Percentiles rank a stretch among this genome's conserved stretches.
Conservation (phyloP, 2,888 invertebrate genomes). For the Drosophila mayaguana region DNA sequence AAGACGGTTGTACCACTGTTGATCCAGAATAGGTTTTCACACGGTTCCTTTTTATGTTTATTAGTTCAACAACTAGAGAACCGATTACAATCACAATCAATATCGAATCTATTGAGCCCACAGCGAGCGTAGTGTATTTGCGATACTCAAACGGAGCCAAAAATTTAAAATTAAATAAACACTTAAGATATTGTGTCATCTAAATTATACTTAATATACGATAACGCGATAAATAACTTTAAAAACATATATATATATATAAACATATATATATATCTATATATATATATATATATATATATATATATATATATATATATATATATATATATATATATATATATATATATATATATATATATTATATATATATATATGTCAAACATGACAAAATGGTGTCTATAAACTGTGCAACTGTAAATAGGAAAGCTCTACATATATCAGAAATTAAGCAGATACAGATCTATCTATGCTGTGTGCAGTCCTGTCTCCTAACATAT, state of each 20-base stretch:
- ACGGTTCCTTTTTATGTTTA: constrained; percentile 63
- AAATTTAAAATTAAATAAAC: constrained; percentile 64
- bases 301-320: neutral
- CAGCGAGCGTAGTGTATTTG: constrained; percentile 67
- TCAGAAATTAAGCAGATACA: constrained; percentile 33
- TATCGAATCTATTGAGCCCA: constrained; percentile 75
- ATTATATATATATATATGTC: neutral
- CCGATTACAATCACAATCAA: constrained; percentile 69
- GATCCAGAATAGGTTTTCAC: constrained; percentile 57
- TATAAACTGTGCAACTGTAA: constrained; percentile 38
- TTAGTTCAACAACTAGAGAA: constrained; percentile 36
- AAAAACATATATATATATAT: constrained; percentile 5
- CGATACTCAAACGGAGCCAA: constrained; percentile 78
- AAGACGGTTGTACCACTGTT: constrained; percentile 66
- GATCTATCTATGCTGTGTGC: constrained; percentile 21
- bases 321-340: constrained; percentile 14
- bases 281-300: constrained; percentile 13
- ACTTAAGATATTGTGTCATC: constrained; percentile 41
- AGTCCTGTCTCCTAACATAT: constrained; percentile 50
- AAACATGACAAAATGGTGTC: constrained; percentile 43
- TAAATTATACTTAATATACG: constrained; percentile 30
- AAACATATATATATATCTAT: constrained; percentile 7
- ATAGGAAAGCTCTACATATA: constrained; percentile 20
- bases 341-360: constrained; percentile 10
- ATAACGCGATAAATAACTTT: constrained; percentile 6